Base-by-base conservation (phyloP, 1,140 invertebrate species). In the Euborellia annulipes region DNA sequence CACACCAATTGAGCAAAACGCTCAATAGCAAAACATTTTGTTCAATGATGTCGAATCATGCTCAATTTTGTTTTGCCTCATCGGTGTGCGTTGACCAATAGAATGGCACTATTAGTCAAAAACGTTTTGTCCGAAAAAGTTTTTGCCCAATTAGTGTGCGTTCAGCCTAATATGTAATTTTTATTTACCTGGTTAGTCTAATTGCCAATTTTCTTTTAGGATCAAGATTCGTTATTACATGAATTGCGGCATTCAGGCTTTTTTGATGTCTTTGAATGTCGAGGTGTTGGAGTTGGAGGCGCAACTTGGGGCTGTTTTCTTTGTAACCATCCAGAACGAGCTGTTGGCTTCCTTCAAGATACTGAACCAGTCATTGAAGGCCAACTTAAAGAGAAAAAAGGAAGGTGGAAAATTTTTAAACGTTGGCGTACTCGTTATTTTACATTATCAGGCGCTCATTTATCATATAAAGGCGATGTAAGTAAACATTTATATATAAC, bases 361-460 rank as follows among this genome's bases (percentile, higher is more conserved):
- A 73, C 75, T 36, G 70, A 76, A 58, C 82, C 82, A 38, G 79
- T 86, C 46, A 84, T 88, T 47, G 78, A 94, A 70, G 91, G 90
- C 1, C 85, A 89, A 61, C 63, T 95, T 14, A 94, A 94, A 66
- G 90, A 95, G 67, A 94, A 94, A 66, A 92, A 90, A 63, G 88
- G 88, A 13, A 76, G 84, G 58, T 94, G 88, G 88, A 75, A 84
- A 54, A 70, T 94, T 41, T 88, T 94, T 61, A 72, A 84, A 43
- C 65, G 88, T 47, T 95, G 90, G 90, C 75, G 88, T 47, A 93
- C 88, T 6, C 64, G 88, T 49, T 92, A 94, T 66, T 94, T 94
- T 61, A 93, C 89, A 9, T 66, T 95, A 13, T 92, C 87, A 41
- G 88, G 86, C 0, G 85, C 85, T 8, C 83, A 90, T 64, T 73